Evolutionary conservation across 1,140 invertebrate species (phyloP).

Genomic region (Brachionus koreanus): DNA sequence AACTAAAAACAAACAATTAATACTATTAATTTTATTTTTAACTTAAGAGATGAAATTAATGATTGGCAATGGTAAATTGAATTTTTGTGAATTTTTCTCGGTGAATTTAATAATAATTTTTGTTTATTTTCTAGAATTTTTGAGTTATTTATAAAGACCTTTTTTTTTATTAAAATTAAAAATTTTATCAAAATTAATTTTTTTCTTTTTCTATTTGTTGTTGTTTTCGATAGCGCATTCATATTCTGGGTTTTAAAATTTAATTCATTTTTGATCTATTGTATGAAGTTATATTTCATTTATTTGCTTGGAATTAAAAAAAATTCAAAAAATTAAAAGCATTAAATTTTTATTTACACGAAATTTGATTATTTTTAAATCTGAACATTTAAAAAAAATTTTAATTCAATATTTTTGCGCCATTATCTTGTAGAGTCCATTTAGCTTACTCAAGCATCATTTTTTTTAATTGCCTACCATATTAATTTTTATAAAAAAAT

Average conservation of each 20-base stretch:
- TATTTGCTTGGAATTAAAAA: too few species aligned
- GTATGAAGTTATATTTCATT: too few species aligned
- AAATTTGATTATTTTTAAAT: too few species aligned
- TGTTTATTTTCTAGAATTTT: constrained; percentile 20
- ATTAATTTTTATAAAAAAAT: too few species aligned
- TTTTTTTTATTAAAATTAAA: background rate
- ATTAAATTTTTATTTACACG: too few species aligned
- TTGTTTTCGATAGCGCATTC: background rate
- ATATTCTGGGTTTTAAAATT: background rate
- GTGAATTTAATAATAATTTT: background rate
- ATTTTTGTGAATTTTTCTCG: background rate
- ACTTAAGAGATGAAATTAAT: background rate
- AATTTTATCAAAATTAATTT: background rate
- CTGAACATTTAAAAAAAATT: too few species aligned
- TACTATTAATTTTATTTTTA: background rate
- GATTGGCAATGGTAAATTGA: background rate
- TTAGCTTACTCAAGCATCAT: too few species aligned
- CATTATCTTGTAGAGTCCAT: too few species aligned
- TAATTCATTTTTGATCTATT: background rate
- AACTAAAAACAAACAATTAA: background rate
- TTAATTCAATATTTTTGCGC: too few species aligned
- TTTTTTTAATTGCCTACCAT: too few species aligned
- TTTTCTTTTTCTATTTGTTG: background rate
- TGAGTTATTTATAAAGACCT: background rate
- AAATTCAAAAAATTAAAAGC: too few species aligned